A percentile compares a stretch with the other conserved stretches of the same genome.
phyloP scores from a whole-genome alignment of 2,888 invertebrate genomes.

The Candidula unifasciata region DNA sequence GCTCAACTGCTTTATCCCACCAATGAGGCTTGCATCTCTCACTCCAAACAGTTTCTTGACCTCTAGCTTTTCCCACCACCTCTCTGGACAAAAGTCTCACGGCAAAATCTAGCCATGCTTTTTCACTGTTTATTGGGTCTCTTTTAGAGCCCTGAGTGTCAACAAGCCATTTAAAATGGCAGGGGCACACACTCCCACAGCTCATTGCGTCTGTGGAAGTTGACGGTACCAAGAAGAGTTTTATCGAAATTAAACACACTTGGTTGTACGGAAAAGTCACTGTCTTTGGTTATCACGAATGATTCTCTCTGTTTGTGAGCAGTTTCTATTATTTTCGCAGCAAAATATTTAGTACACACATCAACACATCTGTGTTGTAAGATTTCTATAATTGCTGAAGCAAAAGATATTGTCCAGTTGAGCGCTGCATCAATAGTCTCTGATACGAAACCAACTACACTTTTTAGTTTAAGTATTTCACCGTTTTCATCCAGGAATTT shows the following conservation, averaged over 20 bases:
- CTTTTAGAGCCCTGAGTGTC: constrained; percentile 55
- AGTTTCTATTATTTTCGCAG: neutral
- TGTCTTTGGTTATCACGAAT: neutral
- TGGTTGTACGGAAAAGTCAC: neutral
- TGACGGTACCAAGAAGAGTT: neutral
- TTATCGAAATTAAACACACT: neutral
- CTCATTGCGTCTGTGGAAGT: constrained; percentile 47
- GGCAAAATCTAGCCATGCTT: constrained; percentile 55
- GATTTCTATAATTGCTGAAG: neutral
- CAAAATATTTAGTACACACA: neutral
- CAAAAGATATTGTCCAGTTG: neutral
- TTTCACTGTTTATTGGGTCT: constrained; percentile 55
- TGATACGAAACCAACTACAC: neutral
- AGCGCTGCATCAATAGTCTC: neutral
- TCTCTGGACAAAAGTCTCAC: constrained; percentile 52
- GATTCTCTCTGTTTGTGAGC: constrained; percentile 5
- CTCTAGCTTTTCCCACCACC: constrained; percentile 53
- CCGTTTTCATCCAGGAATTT: no score
- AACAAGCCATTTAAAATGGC: constrained; percentile 51
- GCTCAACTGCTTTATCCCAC: constrained; percentile 51
- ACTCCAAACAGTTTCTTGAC: constrained; percentile 55
- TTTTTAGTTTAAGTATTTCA: neutral
- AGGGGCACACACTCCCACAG: constrained; percentile 49
- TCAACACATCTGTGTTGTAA: no score
- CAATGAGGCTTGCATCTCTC: constrained; percentile 52